Base-by-base conservation (phyloP, 2,888 invertebrate species). In the Drosophila ezoana region DNA sequence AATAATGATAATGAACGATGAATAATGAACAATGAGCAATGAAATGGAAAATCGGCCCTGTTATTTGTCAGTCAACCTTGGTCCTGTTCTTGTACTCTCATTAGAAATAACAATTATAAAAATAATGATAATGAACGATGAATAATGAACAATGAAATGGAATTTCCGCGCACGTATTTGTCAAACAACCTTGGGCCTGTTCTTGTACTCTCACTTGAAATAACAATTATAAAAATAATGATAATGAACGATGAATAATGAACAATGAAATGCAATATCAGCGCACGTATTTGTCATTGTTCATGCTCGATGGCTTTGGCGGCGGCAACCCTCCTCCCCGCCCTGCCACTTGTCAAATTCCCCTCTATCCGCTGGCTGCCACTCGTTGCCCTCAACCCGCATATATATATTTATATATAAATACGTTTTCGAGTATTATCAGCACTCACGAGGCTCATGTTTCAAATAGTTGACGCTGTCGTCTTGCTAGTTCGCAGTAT, bases 391-490 rank as follows among this genome's bases (percentile, higher is more conserved):
- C 45, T n/a, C 32, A 38, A 54, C 76, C 71, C 60, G 64, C 54
- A 73, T 38, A 16, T 20, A 13, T 40, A 13, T 38, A 9, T 52
- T 16, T 40, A 13, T 58, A 18, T 66, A 14, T 40, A 14, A 13
- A 54, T 43, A 38, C 32, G 38, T 48, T 47, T 43, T 38, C 11
- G 67, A 41, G 62, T 70, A 77, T 71, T 83, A 85, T 76, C 79
- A 70, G 87, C 86, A 72, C 83, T 85, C 88, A 87, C 77, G 83
- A 67, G 71, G 80, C 83, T 87, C 88, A 79, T 79, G 88, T 83
- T 83, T 83, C 86, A 69, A 74, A 67, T 74, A 64, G 63, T 67
- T 70, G 77, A 76, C 77, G 76, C 53, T 61, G 61, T 52, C 57
- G 52, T 52, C 56, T 56, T 20, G 48, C 33, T 40, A 52, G 52